Evolutionary conservation across 2,797 vertebrate species (phyloP), one percentile per base, ranked within the genome.

Genomic region (Micromesistius poutassou): DNA sequence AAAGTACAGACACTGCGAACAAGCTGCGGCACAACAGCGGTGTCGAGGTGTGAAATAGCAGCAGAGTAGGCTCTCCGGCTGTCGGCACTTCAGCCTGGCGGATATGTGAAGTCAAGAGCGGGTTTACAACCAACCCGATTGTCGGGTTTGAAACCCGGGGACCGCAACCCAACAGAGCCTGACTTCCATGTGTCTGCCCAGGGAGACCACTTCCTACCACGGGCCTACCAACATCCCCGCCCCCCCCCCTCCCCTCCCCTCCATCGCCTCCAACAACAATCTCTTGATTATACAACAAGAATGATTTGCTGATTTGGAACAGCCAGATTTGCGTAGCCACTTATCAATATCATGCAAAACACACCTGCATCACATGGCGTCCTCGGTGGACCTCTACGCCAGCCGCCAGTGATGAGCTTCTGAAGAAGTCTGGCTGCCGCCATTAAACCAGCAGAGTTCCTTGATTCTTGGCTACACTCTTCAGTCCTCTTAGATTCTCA

Each of bases 401-500:
- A 55, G 50, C 14, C 13, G 9, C 36, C 36, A 38, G 36, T 22
- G 55, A 22, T 62, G 6, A 62, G 30, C 68, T 12, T 71, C 14
- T 14, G 68, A 71, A 30, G 30, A 71, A 71, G 68, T 71, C 30
- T 31, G 12, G 68, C 40, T 73, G 77, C 33, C 71, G 73, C 33
- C 46, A 78, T 77, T 62, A 72, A 83, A 83, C 77, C 79, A 8
- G 46, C 50, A 78, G 42, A 66, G 68, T 13, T 78, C 83, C 79
- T 79, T 79, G 82, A 31, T 74, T 40, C 50, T 78, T 73, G 3
- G 79, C 80, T 38, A 74, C 80, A 82, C 79, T 82, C 71, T 70
- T 82, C 78, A 76, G 81, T 87, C 85, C 80, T 66, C 88, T 77
- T 78, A 9, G 71, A 84, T 84, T 84, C 76, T 55, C 76, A 76